A percentile compares a stretch with the other conserved stretches of the same genome.
These are phyloP conservation scores for Meriones psammophilus DNA, from an alignment of 2,797 vertebrate species.

Conservation along the genomic window DNA sequence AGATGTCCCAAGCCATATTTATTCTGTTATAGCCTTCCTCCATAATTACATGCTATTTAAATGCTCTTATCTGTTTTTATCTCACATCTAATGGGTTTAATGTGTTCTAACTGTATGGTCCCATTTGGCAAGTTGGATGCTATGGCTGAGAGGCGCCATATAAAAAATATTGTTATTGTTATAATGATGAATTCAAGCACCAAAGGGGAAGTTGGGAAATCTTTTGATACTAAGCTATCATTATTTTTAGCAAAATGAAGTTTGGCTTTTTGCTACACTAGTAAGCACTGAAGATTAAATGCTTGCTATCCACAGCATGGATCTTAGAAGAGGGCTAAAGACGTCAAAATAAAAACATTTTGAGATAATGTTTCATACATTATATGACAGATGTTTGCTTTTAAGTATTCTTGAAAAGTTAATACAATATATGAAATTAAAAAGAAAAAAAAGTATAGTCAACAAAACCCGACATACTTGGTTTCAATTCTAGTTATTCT, in stretches of 20 bases:
- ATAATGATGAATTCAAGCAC: slow-evolving; percentile 72
- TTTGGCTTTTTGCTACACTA: slow-evolving; percentile 74
- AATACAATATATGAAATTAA: slow-evolving; percentile 1
- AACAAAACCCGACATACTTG: slow-evolving; percentile 6
- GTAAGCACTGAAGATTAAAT: slow-evolving; percentile 75
- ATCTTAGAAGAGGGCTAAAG: slow-evolving; percentile 77
- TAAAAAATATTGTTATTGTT: slow-evolving; percentile 79
- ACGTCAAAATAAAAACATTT: slow-evolving; percentile 82
- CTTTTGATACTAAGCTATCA: slow-evolving; percentile 67
- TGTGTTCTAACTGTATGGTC: slow-evolving; percentile 75
- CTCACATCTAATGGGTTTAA: slow-evolving; percentile 74
- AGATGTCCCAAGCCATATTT: slow-evolving; percentile 64
- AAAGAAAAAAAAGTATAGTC: not conserved
- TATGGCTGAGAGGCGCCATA: slow-evolving; percentile 70
- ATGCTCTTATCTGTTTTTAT: slow-evolving; percentile 76
- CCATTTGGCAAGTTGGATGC: slow-evolving; percentile 64
- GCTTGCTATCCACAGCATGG: slow-evolving; percentile 65
- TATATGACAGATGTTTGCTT: slow-evolving; percentile 78
- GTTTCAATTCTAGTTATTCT: slow-evolving; percentile 51
- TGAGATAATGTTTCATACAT: slow-evolving; percentile 74
- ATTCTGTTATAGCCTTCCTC: slow-evolving; percentile 40
- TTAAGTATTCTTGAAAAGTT: slow-evolving; percentile 62
- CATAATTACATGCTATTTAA: slow-evolving; percentile 63
- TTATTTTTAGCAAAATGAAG: slow-evolving; percentile 77
- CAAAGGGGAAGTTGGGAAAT: slow-evolving; percentile 71